Base-by-base conservation (phyloP, 2,797 vertebrate species). In the Platalea minor region DNA sequence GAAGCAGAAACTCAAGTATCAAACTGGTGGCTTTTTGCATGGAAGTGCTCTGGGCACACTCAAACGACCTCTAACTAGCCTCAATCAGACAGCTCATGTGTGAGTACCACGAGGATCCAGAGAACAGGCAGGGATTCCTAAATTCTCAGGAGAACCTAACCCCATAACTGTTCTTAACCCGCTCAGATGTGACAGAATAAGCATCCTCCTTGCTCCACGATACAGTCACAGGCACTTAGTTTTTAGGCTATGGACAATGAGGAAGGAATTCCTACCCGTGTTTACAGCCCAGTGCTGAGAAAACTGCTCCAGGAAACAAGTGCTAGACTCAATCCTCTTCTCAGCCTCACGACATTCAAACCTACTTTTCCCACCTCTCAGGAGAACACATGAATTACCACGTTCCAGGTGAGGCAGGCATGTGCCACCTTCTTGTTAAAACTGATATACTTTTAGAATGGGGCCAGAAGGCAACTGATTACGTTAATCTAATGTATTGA, bases 331-430 rank as follows among this genome's bases (percentile, higher is more conserved):
- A 39, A 12, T 65, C 10, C 10, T 51, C 35, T 59, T 39, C 72
- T 68, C 80, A 76, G 61, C 29, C 41, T 56, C 33, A 46, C 28
- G 10, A 86, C 23, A 35, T 5, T 45, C 39, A 78, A 68, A 75
- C 17, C 23, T 56, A 1, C 78, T 69, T 87, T 83, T n/a, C 24
- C 25, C 33, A 51, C 16, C 60, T 79, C 39, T 67, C 17, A 77
- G 13, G 54, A 56, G 48, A 43, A 67, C 10, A 5, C 9, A 13
- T 69, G 63, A 91, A 50, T 54, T 33, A 61, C 18, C 12, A 39
- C 11, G 41, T 51, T 37, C 12, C 50, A 85, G 17, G 28, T 0
- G 0, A 9, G 1, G 11, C 31, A 48, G 9, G 24, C n/a, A 21
- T 0, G 1, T 23, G 43, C 28, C 46, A 43, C 31, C 18, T 10